Evolutionary conservation across 2,797 vertebrate genomes (phyloP).

Genomic region (Champsocephalus esox): DNA sequence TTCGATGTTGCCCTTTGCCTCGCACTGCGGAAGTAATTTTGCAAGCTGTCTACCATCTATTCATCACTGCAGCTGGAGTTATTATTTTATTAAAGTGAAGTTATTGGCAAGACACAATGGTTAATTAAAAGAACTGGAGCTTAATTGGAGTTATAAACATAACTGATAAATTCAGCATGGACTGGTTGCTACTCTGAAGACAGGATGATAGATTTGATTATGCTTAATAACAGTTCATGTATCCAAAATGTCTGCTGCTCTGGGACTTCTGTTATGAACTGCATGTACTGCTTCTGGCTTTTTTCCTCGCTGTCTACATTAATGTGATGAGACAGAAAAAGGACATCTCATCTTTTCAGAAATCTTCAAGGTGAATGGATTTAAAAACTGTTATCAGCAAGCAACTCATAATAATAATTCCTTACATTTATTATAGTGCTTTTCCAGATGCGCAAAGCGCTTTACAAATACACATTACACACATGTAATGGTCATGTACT

Average conservation of each 20-base stretch:
- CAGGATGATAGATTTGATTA: slow-evolving; percentile 42
- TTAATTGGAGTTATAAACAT: slow-evolving; percentile 5
- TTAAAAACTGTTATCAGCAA: no score
- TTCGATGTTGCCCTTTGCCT: slow-evolving; percentile 46
- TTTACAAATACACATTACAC: no score
- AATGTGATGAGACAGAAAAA: no score
- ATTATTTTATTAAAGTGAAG: slow-evolving; percentile 18
- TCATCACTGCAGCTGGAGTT: slow-evolving; percentile 39
- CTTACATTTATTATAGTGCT: no score
- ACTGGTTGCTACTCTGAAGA: slow-evolving; percentile 16
- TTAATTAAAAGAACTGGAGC: slow-evolving; percentile 17
- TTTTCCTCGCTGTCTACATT: neutral
- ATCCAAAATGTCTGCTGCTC: slow-evolving; percentile 9
- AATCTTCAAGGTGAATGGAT: no score
- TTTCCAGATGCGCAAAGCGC: no score
- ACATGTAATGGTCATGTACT: no score
- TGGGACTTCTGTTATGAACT: neutral
- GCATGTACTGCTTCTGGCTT: neutral
- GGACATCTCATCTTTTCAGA: no score
- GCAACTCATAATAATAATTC: no score
- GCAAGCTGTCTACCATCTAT: slow-evolving; percentile 40
- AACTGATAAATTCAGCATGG: slow-evolving; percentile 13
- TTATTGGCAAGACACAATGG: slow-evolving; percentile 13
- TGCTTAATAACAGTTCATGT: slow-evolving; percentile 22
- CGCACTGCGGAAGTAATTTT: slow-evolving; percentile 45